Evolutionary conservation across 2,113 vertebrate genomes (phyloP).

Genomic region (Taurulus bubalis): DNA sequence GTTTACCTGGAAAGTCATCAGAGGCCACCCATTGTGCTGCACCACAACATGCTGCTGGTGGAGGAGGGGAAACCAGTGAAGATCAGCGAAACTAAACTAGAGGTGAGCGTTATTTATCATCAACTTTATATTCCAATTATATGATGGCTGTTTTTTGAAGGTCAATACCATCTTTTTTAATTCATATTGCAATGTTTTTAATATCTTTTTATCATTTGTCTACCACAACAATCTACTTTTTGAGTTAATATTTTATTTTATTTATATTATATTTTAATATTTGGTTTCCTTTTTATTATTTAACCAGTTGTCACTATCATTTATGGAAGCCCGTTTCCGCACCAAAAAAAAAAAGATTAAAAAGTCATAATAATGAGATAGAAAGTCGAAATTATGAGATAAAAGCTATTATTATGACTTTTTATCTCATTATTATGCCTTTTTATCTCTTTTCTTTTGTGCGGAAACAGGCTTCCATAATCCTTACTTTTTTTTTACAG

Average conservation of each 20-base stretch:
- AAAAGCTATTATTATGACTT: too few species aligned
- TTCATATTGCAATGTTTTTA: background rate
- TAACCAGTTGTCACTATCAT: background rate
- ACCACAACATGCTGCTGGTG: constrained; percentile 84
- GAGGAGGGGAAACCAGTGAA: constrained; percentile 91
- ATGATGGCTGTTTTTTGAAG: background rate
- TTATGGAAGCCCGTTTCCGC: too few species aligned
- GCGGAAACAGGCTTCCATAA: too few species aligned
- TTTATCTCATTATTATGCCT: too few species aligned
- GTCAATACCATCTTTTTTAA: background rate
- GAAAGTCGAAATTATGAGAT: too few species aligned
- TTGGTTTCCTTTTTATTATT: background rate
- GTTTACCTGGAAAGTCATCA: constrained; percentile 89
- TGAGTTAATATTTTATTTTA: too few species aligned
- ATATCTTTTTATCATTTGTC: background rate
- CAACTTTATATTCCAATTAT: too few species aligned
- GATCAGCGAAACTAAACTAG: constrained; percentile 85
- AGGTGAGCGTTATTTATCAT: constrained; percentile 73
- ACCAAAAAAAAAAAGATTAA: too few species aligned
- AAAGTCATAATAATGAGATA: too few species aligned
- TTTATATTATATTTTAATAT: background rate
- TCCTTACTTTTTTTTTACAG: too few species aligned
- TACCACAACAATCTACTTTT: background rate
- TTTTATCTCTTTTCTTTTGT: too few species aligned
- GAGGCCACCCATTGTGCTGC: constrained; percentile 79